These are phyloP conservation scores for Apogon hyalosoma DNA, from an alignment of 2,797 vertebrate genomes.

Conservation along the genomic window DNA sequence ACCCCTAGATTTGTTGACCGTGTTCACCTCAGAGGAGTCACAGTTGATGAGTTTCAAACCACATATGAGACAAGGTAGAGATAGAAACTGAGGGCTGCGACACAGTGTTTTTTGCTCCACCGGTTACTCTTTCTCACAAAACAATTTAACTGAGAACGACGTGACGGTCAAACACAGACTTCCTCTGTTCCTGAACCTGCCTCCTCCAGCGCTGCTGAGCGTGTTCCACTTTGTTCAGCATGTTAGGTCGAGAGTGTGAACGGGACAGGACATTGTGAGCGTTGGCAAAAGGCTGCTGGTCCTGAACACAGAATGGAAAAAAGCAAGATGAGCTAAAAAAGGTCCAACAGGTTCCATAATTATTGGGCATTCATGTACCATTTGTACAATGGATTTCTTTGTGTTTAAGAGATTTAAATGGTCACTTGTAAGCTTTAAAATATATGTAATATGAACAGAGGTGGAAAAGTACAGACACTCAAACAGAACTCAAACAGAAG, in stretches of 20 bases:
- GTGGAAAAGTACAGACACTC: no score
- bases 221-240: slow-evolving; percentile 97
- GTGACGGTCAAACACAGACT: slow-evolving; percentile 97
- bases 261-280: slow-evolving; percentile 95
- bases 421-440: not conserved
- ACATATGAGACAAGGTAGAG: slow-evolving; percentile 52
- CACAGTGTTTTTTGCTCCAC: slow-evolving; percentile 70
- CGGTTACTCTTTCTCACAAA: slow-evolving; percentile 25
- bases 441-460: not conserved
- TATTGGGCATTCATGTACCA: not conserved
- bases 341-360: not conserved
- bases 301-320: slow-evolving; percentile 81
- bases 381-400: not conserved
- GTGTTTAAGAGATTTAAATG: no score
- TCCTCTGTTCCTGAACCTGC: slow-evolving; percentile 98
- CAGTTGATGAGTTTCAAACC: slow-evolving; percentile 39
- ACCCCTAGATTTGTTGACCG: slow-evolving; percentile 19
- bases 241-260: slow-evolving; percentile 93
- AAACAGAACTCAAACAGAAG: no score
- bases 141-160: slow-evolving; percentile 94
- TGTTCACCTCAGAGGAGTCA: slow-evolving; percentile 42
- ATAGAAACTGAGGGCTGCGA: slow-evolving; percentile 52
- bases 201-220: slow-evolving; percentile 98
- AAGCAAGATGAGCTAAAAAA: not conserved
- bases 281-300: slow-evolving; percentile 97